phyloP scores from a whole-genome alignment of 2,888 invertebrate species.

The Cephalotes varians region DNA sequence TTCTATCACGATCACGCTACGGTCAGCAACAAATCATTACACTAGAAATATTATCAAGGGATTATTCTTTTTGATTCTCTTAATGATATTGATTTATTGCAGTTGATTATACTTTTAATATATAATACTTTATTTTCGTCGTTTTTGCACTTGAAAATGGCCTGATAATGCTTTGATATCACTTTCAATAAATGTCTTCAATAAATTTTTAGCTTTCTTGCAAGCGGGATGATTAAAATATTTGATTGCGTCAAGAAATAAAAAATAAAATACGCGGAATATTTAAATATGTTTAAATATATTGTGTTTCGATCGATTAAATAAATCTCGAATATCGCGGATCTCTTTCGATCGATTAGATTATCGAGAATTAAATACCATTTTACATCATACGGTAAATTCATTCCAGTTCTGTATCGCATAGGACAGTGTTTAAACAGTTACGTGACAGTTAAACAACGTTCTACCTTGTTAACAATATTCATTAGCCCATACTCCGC shows the following conservation, averaged over 20 bases:
- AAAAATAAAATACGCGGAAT: not conserved
- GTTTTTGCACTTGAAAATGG: not conserved
- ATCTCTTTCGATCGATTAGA: not conserved
- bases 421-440: slow-evolving; percentile 39
- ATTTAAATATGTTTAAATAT: slow-evolving; percentile 4
- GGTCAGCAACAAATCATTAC: slow-evolving; percentile 40
- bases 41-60: slow-evolving; percentile 33
- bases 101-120: slow-evolving; percentile 39
- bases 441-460: slow-evolving; percentile 46
- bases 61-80: not conserved
- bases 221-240: not conserved
- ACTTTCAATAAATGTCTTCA: not conserved
- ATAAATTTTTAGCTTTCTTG: not conserved
- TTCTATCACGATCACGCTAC: not conserved
- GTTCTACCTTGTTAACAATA: slow-evolving; percentile 54
- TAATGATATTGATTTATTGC: slow-evolving; percentile 28
- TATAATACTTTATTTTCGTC: too few species aligned
- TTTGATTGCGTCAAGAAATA: not conserved
- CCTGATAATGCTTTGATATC: not conserved
- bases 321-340: not conserved
- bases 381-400: slow-evolving; percentile 46
- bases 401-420: slow-evolving; percentile 20
- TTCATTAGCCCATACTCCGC: slow-evolving; percentile 48
- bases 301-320: slow-evolving; percentile 1
- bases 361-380: slow-evolving; percentile 41